A percentile compares a stretch with the other conserved stretches of the same genome.
Conservation (phyloP, 2,113 vertebrate genomes). For the Brienomyrus brachyistius region DNA sequence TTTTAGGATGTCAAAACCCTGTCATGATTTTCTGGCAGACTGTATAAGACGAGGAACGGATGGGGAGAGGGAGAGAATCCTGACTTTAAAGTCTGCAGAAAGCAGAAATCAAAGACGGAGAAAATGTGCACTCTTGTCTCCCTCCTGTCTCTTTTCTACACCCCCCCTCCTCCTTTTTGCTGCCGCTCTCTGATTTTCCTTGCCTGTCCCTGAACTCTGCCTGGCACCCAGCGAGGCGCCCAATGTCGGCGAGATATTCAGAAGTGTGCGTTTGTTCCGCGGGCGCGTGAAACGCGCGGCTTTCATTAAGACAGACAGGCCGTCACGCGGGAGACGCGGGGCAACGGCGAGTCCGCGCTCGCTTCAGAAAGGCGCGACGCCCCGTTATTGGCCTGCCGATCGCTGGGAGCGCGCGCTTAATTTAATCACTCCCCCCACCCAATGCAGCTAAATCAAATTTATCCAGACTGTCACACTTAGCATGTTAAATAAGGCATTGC, state of each 20-base stretch:
- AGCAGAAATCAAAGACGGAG: conserved; percentile 34
- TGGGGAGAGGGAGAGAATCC: conserved; percentile 5
- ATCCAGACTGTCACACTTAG: conserved; percentile 53
- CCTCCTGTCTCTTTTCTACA: conserved; percentile 12
- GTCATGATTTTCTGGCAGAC: conserved; percentile 50
- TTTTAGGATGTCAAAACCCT: conserved; percentile 52
- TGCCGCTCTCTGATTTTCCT: conserved; percentile 20
- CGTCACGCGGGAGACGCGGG: conserved; percentile 38
- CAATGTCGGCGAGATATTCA: conserved; percentile 36
- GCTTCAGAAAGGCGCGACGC: conserved; percentile 27
- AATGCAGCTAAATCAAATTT: conserved; percentile 50
- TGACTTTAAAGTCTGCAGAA: conserved; percentile 22
- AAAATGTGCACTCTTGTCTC: conserved; percentile 30
- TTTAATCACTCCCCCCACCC: conserved; percentile 58
- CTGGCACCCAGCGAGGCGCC: conserved; percentile 2
- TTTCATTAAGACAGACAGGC: conserved; percentile 44
- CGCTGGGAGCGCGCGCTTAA: conserved; percentile 49
- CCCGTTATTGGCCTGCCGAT: conserved; percentile 27
- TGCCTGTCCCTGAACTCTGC: conserved; percentile 25
- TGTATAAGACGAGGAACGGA: conserved; percentile 29
- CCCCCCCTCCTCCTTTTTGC: not conserved
- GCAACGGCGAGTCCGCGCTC: conserved; percentile 28
- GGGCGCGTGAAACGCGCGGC: conserved; percentile 19
- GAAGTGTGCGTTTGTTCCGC: conserved; percentile 39
- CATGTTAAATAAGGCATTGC: conserved; percentile 50